phyloP scores from a whole-genome alignment of 2,888 invertebrate genomes.

The Ichneumoninae sp. region DNA sequence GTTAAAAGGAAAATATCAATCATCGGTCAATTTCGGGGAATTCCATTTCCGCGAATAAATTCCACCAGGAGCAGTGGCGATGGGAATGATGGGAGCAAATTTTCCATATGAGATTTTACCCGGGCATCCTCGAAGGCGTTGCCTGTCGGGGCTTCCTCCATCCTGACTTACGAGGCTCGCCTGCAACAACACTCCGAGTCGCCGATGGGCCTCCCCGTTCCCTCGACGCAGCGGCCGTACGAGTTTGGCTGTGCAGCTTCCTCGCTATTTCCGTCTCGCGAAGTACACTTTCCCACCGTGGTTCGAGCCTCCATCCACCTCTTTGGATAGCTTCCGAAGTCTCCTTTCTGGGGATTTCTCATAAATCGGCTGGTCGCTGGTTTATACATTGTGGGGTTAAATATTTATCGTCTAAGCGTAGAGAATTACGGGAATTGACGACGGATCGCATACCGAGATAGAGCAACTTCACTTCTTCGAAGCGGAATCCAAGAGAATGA shows the following conservation, averaged over 20 bases:
- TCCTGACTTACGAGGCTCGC: conserved; percentile 61
- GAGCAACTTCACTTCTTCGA: too few species aligned
- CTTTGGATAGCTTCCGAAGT: conserved; percentile 39
- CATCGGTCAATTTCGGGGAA: conserved; percentile 60
- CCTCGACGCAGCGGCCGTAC: not conserved
- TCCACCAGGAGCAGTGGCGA: not conserved
- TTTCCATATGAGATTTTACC: conserved; percentile 41
- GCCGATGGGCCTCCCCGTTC: conserved; percentile 32
- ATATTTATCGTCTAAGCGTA: too few species aligned
- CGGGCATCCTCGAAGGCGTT: not conserved
- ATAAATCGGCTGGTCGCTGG: conserved; percentile 60
- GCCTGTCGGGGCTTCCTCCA: not conserved
- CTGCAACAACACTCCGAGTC: conserved; percentile 62
- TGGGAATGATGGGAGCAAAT: conserved; percentile 42
- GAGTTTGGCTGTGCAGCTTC: conserved; percentile 39
- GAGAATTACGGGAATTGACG: too few species aligned
- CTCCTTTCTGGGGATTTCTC: conserved; percentile 38
- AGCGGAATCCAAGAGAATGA: too few species aligned
- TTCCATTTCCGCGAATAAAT: conserved; percentile 40
- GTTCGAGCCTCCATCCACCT: not conserved
- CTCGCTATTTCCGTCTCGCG: conserved; percentile 62
- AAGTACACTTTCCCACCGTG: conserved; percentile 55
- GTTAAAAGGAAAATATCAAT: conserved; percentile 61
- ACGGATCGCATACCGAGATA: too few species aligned
- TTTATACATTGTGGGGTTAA: conserved; percentile 59